A percentile compares a stretch with the other conserved stretches of the same genome.
Conservation (phyloP, 1,140 invertebrate species). For the Hyles vespertilio region DNA sequence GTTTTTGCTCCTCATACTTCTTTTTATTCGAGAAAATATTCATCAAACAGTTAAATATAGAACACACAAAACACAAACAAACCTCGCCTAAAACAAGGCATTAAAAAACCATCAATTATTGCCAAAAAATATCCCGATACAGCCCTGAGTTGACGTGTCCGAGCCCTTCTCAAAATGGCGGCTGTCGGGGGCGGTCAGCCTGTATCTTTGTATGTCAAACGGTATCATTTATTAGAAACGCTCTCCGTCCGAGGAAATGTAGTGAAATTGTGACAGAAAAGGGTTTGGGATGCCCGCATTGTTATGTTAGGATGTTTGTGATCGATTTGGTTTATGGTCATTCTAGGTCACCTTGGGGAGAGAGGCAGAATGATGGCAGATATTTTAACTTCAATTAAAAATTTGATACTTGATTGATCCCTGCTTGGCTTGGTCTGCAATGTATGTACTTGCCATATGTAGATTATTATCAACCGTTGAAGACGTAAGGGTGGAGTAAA, state of each 20-base stretch:
- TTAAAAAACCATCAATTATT: conserved; percentile 45
- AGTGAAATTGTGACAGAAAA: conserved; percentile 26
- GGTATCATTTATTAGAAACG: conserved; percentile 38
- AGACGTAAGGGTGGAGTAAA: no score
- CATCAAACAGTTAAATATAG: no score
- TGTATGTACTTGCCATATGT: no score
- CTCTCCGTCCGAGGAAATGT: not conserved
- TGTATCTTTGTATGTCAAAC: conserved; percentile 28
- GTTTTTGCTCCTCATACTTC: no score
- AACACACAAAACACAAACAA: not conserved
- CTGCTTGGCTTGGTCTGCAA: no score
- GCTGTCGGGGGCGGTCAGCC: conserved; percentile 47
- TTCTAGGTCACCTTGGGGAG: no score
- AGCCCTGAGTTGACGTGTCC: conserved; percentile 48
- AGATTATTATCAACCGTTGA: no score
- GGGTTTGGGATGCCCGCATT: not conserved
- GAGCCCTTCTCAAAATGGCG: conserved; percentile 59
- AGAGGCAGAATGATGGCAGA: no score
- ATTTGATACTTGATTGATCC: no score
- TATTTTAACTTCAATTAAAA: no score
- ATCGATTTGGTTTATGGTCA: no score
- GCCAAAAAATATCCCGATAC: conserved; percentile 20
- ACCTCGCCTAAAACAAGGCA: not conserved
- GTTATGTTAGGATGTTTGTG: not conserved
- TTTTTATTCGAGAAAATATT: no score